These are phyloP conservation scores for Campoplex capitator DNA, from an alignment of 2,888 invertebrate genomes.

Conservation along the genomic window DNA sequence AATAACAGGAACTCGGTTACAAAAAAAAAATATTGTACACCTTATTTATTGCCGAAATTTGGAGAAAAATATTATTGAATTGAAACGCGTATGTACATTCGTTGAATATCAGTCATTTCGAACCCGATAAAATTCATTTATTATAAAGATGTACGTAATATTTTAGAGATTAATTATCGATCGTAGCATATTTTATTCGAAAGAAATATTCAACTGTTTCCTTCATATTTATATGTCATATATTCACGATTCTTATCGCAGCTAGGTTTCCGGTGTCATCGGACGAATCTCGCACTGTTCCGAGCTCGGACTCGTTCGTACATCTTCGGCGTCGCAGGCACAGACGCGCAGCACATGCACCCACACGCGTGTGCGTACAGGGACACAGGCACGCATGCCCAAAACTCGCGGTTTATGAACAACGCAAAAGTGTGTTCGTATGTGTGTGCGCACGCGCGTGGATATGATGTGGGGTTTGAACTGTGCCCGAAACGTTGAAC, in stretches of 20 bases:
- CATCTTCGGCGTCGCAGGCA: slow-evolving; percentile 40
- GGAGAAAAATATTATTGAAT: neutral
- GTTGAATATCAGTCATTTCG: neutral
- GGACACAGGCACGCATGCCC: no score
- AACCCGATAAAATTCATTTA: neutral
- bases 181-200: neutral
- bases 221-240: neutral
- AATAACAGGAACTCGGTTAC: neutral
- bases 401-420: no score
- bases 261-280: slow-evolving; percentile 21
- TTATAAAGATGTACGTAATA: neutral
- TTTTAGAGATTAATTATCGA: no score
- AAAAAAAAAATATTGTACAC: neutral
- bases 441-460: neutral
- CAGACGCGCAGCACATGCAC: neutral
- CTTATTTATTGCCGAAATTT: neutral
- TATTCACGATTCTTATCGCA: slow-evolving; percentile 7
- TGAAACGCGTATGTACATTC: neutral
- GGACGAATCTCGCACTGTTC: slow-evolving; percentile 4
- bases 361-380: neutral
- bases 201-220: neutral
- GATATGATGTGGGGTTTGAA: neutral
- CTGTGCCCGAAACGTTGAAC: neutral
- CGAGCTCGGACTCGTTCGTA: slow-evolving; percentile 40
- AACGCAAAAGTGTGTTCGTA: neutral